Evolutionary conservation across 2,888 invertebrate species (phyloP).

Genomic region (Drosophila gaucha): DNA sequence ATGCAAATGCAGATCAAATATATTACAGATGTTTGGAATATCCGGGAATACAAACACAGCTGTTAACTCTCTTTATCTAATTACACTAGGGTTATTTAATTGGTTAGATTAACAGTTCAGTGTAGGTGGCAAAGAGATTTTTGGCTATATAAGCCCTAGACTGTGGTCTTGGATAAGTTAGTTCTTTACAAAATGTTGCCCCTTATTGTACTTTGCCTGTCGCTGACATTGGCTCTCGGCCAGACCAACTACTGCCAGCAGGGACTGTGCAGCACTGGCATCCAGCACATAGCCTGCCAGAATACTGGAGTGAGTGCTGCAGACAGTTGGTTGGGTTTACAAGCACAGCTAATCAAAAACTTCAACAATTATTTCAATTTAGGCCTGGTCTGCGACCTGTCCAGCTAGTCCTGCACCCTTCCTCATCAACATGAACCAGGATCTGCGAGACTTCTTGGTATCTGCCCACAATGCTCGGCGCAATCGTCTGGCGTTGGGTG

Average conservation of each 20-base stretch:
- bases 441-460: constrained; percentile 7
- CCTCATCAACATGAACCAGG: constrained; percentile 17
- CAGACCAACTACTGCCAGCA: too few species aligned
- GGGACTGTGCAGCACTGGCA: too few species aligned
- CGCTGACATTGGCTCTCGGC: constrained; percentile 14
- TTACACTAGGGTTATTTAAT: neutral
- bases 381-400: constrained; percentile 42
- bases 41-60: constrained; percentile 20
- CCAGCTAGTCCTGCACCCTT: constrained; percentile 37
- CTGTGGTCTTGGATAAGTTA: constrained; percentile 10
- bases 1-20: neutral
- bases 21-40: constrained; percentile 9
- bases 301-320: constrained; percentile 45
- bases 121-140: neutral
- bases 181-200: constrained; percentile 29
- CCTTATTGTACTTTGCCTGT: constrained; percentile 20
- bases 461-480: constrained; percentile 40
- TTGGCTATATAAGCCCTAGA: constrained; percentile 25
- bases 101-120: neutral
- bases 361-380: too few species aligned
- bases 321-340: too few species aligned
- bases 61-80: constrained; percentile 8
- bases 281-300: constrained; percentile 53
- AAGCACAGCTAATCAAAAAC: too few species aligned
- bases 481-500: constrained; percentile 40